Percentiles rank a stretch among this genome's conserved stretches.
These are phyloP conservation scores for Sebastes matsubarae DNA, from an alignment of 2,797 vertebrate genomes.

Conservation along the genomic window DNA sequence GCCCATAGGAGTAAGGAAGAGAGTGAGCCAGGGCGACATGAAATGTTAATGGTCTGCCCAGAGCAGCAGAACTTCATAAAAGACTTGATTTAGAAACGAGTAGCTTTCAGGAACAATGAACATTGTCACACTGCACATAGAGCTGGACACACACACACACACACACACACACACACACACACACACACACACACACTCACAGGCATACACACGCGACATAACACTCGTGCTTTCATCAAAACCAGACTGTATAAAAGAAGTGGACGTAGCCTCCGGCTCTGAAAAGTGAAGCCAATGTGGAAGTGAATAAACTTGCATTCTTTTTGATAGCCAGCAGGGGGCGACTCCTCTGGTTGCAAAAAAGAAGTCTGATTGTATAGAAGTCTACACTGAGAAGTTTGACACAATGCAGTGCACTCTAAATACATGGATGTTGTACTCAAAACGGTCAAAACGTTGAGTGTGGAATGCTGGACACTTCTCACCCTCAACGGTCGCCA, in stretches of 20 bases:
- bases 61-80: constrained; percentile 79
- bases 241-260: neutral
- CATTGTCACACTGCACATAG: constrained; percentile 45
- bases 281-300: neutral
- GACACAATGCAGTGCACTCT: too few relatives aligned
- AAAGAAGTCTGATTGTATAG: too few relatives aligned
- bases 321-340: too few relatives aligned
- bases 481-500: too few relatives aligned
- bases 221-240: neutral
- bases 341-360: too few relatives aligned
- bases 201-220: neutral
- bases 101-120: constrained; percentile 64
- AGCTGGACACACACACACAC: constrained; percentile 5
- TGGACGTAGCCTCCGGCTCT: neutral
- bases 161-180: neutral
- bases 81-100: constrained; percentile 74
- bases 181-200: neutral
- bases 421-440: too few relatives aligned
- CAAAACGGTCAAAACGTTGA: too few relatives aligned
- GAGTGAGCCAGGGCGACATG: constrained; percentile 67
- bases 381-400: too few relatives aligned
- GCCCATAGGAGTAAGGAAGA: constrained; percentile 55
- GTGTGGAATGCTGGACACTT: too few relatives aligned
- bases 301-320: neutral
- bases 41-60: constrained; percentile 80